Percentiles rank a stretch among this genome's conserved stretches.
Conservation (phyloP, 1,140 invertebrate genomes). For the Temnothorax curvispinosus region DNA sequence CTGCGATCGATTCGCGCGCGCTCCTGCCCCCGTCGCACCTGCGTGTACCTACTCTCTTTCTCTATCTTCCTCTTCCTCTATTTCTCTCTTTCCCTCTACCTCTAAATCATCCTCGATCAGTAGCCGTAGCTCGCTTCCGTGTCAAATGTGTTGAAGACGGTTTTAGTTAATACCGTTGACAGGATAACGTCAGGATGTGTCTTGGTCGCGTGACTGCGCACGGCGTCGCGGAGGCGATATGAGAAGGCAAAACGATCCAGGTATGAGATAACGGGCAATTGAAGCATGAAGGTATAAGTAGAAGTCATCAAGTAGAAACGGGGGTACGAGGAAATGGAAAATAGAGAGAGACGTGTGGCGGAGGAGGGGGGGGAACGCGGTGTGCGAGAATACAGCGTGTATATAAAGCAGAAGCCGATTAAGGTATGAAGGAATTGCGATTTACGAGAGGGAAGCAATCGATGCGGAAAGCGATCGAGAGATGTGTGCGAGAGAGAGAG, state of each 20-base stretch:
- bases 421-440: neutral
- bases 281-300: slow-evolving; percentile 11
- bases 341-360: neutral
- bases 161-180: slow-evolving; percentile 7
- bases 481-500: neutral
- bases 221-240: slow-evolving; percentile 14
- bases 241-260: slow-evolving; percentile 4
- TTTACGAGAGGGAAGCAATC: neutral
- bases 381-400: neutral
- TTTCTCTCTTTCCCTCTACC: neutral
- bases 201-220: slow-evolving; percentile 7
- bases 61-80: neutral
- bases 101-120: slow-evolving; percentile 37
- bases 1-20: slow-evolving; percentile 75
- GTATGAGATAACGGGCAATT: slow-evolving; percentile 17
- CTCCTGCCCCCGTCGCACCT: slow-evolving; percentile 69
- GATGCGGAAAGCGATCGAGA: neutral
- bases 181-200: slow-evolving; percentile 48
- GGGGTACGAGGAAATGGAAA: neutral
- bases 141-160: slow-evolving; percentile 12
- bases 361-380: too few relatives aligned
- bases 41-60: slow-evolving; percentile 49
- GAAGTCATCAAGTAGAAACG: neutral
- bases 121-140: neutral
- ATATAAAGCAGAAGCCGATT: neutral